Evolutionary conservation across 2,113 vertebrate genomes (phyloP), one percentile per base, ranked within the genome.

Genomic region (Caranx ignobilis): DNA sequence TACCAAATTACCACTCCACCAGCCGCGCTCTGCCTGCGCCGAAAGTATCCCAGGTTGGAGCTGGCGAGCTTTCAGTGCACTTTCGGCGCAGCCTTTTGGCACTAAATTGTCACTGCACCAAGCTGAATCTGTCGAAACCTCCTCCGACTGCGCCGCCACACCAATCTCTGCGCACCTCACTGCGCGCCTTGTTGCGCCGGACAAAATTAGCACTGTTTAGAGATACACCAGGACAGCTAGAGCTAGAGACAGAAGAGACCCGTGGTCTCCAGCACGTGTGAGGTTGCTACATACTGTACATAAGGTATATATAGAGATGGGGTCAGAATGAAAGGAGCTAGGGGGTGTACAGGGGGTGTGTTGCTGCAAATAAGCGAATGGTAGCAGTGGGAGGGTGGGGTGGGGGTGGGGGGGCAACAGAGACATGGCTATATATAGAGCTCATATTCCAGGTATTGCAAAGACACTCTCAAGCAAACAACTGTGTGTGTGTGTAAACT

Each of bases 341-440:
- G 12, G 57, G 21, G 56, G 43, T 8, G 62, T 34, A 6, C n/a
- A 48, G 60, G 69, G 74, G 84, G 77, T 0, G 75, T 63, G 80
- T 45, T 9, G 12, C 65, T 19, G 35, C n/a, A 35, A 26, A n/a
- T 5, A 0, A 26, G 70, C 86, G 1, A 88, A 88, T 85, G 86
- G 57, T 0, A 52, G 63, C 32, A 32, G 57, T 70, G 78, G 77
- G 26, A 26, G 26, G 26, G 26, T 26, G 26, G 26, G 26, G 26
- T 26, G 26, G 26, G 26, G 26, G 26, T 26, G 26, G 81, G 32
- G 52, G 59, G 52, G 6, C 5, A 6, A 8, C 39, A 39, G n/a
- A 59, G 59, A 26, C 7, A 60, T 13, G 13, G 54, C 61, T 90
- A 83, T 71, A 84, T 81, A 82, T 84, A 81, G 70, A 84, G 26